Evolutionary conservation across 53 echinoderm and acorn worm species (phyloP).

Genomic region (Echinarachnius parma): DNA sequence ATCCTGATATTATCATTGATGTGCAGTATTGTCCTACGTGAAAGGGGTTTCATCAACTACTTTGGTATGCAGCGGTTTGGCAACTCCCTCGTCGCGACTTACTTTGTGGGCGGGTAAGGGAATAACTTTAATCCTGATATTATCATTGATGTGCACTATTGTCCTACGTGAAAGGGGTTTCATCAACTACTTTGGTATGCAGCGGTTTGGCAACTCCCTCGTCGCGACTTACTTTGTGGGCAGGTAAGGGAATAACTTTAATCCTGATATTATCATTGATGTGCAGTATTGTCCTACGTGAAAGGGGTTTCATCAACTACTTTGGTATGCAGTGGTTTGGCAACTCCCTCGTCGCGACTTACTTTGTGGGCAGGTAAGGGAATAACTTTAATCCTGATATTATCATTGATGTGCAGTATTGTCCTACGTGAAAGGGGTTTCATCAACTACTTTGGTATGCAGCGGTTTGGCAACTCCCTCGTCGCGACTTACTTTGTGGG

Average conservation of each 20-base stretch:
- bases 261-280: no score
- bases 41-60: conserved; percentile 98
- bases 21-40: no score
- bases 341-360: conserved; percentile 73
- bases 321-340: conserved; percentile 99
- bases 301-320: conserved; percentile 98
- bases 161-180: no score
- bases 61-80: conserved; percentile 99
- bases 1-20: no score
- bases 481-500: conserved; percentile 79
- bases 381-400: no score
- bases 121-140: no score
- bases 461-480: conserved; percentile 87
- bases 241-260: conserved; percentile 55
- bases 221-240: conserved; percentile 79
- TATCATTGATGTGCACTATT: no score
- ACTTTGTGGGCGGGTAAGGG: conserved; percentile 76
- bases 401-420: no score
- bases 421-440: no score
- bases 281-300: no score
- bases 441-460: conserved; percentile 99
- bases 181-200: conserved; percentile 99
- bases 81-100: conserved; percentile 73
- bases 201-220: conserved; percentile 87
- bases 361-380: conserved; percentile 77